Conservation (phyloP, 2,113 vertebrate species). For the Nerophis ophidion region DNA sequence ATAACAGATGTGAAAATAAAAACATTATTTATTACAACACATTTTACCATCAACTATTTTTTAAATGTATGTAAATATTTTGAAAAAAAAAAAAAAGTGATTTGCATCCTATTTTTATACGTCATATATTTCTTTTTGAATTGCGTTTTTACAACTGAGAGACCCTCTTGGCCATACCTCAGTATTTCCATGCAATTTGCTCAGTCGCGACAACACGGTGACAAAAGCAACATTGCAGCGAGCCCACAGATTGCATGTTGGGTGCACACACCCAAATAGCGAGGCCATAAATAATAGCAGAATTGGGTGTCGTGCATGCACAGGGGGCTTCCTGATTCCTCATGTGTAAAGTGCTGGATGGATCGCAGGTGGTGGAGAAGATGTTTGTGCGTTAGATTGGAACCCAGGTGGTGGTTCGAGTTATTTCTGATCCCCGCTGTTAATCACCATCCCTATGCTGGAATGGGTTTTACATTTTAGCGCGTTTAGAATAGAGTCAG, state of each 20-base stretch:
- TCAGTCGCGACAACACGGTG: slow-evolving; percentile 21
- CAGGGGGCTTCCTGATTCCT: slow-evolving; percentile 59
- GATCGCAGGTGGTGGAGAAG: slow-evolving; percentile 72
- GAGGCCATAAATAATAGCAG: slow-evolving; percentile 58
- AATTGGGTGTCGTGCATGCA: slow-evolving; percentile 56
- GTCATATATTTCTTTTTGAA: too few relatives aligned
- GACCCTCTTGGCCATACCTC: too few relatives aligned
- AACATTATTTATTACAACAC: too few relatives aligned
- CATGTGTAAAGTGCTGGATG: slow-evolving; percentile 64
- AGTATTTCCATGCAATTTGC: too few relatives aligned
- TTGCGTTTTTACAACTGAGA: too few relatives aligned
- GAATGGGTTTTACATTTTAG: slow-evolving; percentile 62
- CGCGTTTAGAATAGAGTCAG: slow-evolving; percentile 61
- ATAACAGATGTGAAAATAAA: too few relatives aligned
- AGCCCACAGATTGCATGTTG: slow-evolving; percentile 50
- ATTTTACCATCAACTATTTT: too few relatives aligned
- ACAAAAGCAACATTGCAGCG: slow-evolving; percentile 48
- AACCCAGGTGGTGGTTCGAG: slow-evolving; percentile 56
- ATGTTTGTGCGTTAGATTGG: slow-evolving; percentile 47
- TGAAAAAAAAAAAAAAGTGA: too few relatives aligned
- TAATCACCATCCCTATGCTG: slow-evolving; percentile 60
- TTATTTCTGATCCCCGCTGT: slow-evolving; percentile 62
- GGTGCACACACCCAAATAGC: slow-evolving; percentile 31
- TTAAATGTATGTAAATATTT: too few relatives aligned
- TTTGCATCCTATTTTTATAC: too few relatives aligned